phyloP scores from a whole-genome alignment of 2,113 vertebrate species.

The Budorcas taxicolor region DNA sequence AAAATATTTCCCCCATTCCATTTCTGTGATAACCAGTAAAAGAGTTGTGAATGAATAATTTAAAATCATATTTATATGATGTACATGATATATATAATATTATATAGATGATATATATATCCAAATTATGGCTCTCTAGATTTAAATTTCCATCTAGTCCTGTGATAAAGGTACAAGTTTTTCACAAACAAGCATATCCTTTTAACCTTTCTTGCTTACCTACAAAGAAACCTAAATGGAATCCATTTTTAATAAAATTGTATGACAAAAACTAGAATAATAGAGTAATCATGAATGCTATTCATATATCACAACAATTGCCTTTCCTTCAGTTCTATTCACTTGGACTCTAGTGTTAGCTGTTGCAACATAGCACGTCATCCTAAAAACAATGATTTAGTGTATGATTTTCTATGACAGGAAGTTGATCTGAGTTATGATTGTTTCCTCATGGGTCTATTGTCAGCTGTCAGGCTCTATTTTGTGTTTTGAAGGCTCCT shows the following conservation, averaged over 20 bases:
- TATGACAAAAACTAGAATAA: background rate
- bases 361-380: background rate
- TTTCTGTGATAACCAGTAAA: background rate
- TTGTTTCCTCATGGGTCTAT: background rate
- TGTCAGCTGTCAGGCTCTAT: background rate
- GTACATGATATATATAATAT: too few species aligned
- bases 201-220: background rate
- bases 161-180: background rate
- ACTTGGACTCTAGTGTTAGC: background rate
- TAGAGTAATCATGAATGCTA: background rate
- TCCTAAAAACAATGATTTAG: background rate
- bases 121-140: background rate
- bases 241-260: background rate
- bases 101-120: background rate
- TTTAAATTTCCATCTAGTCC: background rate
- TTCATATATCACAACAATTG: background rate
- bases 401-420: background rate
- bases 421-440: background rate
- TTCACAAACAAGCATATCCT: background rate
- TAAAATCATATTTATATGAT: background rate
- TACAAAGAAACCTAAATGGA: background rate
- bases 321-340: background rate
- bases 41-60: background rate
- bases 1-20: background rate
- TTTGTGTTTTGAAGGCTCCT: background rate